Percentiles rank a stretch among this genome's conserved stretches.
Evolutionary conservation across 1,140 invertebrate genomes (phyloP).

Genomic region (Meloidogyne hapla): DNA sequence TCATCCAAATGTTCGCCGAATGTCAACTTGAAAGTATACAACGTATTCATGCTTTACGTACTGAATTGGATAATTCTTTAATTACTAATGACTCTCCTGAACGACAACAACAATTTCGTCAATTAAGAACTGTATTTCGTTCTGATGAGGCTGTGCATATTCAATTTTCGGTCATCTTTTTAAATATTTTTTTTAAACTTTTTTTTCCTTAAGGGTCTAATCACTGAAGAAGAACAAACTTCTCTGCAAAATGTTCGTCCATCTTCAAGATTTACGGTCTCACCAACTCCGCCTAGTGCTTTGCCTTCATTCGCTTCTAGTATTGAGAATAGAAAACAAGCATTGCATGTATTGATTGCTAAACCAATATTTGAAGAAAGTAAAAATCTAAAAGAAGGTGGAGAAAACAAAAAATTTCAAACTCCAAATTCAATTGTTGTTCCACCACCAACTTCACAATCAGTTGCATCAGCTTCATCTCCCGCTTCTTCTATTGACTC

Average conservation of each 20-base stretch:
- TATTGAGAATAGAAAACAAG: background rate
- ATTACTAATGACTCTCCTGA: constrained; percentile 9
- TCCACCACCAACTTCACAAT: background rate
- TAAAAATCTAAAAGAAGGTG: background rate
- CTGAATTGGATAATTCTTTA: constrained; percentile 19
- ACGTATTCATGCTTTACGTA: constrained; percentile 13
- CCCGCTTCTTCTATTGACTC: constrained; percentile 28
- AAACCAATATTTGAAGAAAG: background rate
- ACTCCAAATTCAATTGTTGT: background rate
- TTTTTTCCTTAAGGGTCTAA: constrained; percentile 2
- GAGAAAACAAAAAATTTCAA: background rate
- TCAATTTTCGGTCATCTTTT: constrained; percentile 21
- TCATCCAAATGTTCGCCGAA: background rate
- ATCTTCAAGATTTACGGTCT: constrained; percentile 19
- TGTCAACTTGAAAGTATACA: constrained; percentile 13
- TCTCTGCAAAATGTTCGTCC: background rate
- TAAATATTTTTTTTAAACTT: background rate
- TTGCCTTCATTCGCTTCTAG: constrained; percentile 8
- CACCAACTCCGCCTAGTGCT: constrained; percentile 18
- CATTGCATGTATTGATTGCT: constrained; percentile 10
- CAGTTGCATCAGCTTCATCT: constrained; percentile 11
- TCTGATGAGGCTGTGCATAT: constrained; percentile 10
- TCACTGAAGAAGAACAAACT: too few relatives aligned
- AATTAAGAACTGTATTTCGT: constrained; percentile 11
- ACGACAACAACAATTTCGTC: background rate